These are phyloP conservation scores for Esox masquinongy DNA, from an alignment of 2,797 vertebrate species.

Conservation along the genomic window DNA sequence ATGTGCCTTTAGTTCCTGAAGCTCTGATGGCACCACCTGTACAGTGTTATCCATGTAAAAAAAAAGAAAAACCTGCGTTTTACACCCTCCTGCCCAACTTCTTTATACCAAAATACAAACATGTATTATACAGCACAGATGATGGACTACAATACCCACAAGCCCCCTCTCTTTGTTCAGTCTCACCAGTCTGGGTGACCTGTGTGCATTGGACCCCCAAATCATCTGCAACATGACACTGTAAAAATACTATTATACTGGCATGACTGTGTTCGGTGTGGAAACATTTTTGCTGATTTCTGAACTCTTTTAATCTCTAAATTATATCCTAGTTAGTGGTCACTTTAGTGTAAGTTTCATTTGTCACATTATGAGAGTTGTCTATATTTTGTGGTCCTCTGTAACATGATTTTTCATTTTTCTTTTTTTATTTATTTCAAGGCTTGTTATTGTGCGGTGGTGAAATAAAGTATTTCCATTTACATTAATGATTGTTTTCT, in stretches of 20 bases:
- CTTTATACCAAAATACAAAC: slow-evolving; percentile 87
- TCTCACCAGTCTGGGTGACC: slow-evolving; percentile 52
- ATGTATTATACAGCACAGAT: slow-evolving; percentile 77
- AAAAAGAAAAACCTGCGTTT: slow-evolving; percentile 42
- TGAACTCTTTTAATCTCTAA: slow-evolving; percentile 58
- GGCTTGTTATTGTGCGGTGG: slow-evolving; percentile 94
- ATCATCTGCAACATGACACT: slow-evolving; percentile 69
- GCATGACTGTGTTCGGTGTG: slow-evolving; percentile 83
- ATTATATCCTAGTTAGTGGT: slow-evolving; percentile 68
- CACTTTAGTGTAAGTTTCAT: slow-evolving; percentile 70
- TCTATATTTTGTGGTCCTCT: slow-evolving; percentile 85
- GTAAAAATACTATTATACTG: slow-evolving; percentile 78
- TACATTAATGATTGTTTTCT: slow-evolving; percentile 61
- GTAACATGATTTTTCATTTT: slow-evolving; percentile 79
- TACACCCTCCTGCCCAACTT: slow-evolving; percentile 57
- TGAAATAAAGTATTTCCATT: slow-evolving; percentile 98
- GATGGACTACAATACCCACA: slow-evolving; percentile 64
- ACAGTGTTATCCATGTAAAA: slow-evolving; percentile 75
- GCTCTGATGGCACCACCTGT: slow-evolving; percentile 71
- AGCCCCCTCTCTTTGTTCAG: slow-evolving; percentile 53
- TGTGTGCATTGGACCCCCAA: slow-evolving; percentile 47
- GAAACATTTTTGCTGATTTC: slow-evolving; percentile 76
- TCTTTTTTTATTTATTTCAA: slow-evolving; percentile 61
- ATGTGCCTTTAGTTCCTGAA: slow-evolving; percentile 94
- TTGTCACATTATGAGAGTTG: slow-evolving; percentile 78